A percentile compares a stretch with the other conserved stretches of the same genome.
Conservation (phyloP, 2,888 invertebrate species). For the Bellardia pandia region DNA sequence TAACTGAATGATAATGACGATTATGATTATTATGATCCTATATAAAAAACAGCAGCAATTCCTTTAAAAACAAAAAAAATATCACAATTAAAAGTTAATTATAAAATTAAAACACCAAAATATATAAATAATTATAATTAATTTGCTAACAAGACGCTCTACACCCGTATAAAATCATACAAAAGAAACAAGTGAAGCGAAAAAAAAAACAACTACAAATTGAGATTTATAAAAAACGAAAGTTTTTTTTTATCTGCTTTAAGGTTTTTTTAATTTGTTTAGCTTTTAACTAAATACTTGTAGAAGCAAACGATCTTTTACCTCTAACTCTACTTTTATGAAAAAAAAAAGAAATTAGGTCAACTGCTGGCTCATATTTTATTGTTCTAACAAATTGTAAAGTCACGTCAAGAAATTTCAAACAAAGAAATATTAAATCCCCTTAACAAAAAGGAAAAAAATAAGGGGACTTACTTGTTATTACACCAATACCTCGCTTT, state of each 20-base stretch:
- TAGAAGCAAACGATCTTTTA: not conserved
- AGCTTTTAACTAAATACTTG: not conserved
- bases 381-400: not conserved
- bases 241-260: not conserved
- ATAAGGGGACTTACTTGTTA: not conserved
- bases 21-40: not conserved
- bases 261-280: not conserved
- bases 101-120: not conserved
- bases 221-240: slow-evolving; percentile 2
- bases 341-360: slow-evolving; percentile 3
- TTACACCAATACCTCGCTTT: not conserved
- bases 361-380: not conserved
- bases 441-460: not conserved
- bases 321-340: not conserved
- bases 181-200: not conserved
- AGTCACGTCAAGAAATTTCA: not conserved
- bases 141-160: not conserved
- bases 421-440: not conserved
- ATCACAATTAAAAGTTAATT: not conserved
- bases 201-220: not conserved
- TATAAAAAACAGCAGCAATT: not conserved
- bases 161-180: not conserved
- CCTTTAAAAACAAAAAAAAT: slow-evolving; percentile 3
- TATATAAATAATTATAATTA: slow-evolving; percentile 6
- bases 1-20: not conserved